Base-by-base conservation (phyloP, 2,113 vertebrate species). In the Paraplagusia blochii region DNA sequence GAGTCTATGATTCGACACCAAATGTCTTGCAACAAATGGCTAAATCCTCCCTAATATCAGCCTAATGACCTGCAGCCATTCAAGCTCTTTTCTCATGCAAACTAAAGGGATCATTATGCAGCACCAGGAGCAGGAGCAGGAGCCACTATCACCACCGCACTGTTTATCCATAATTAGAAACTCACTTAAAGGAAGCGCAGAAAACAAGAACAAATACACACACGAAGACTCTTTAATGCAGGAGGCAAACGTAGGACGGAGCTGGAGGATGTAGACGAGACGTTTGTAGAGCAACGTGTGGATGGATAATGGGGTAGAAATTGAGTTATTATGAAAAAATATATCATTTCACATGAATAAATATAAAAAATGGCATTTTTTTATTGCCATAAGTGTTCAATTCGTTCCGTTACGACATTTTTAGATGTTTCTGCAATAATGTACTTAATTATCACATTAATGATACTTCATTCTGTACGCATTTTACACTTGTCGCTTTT, bases 91-190 rank as follows among this genome's bases (percentile, higher is more conserved):
- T 91, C 50, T 87, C 49, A 89, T 90, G 89, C 56, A 80, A 90
- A 89, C 57, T 54, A 74, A 11, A 40, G 44, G 36, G 60, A 72
- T 79, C 76, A 81, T 79, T 84, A 90, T 83, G 75, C 80, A 78
- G 69, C 77, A 56, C 58, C 50, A 11, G 12, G 50, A 61, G 68
- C 51, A 53, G 40, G 72, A 79, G 76, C 53, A 66, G 73, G 74
- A 63, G 75, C 39, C 9, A 48, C 55, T 65, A 74, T 70, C 76
- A 74, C 42, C 63, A 15, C 42, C n/a, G 43, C 62, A 57, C 71
- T 80, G 73, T 84, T 88, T 75, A 81, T 79, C 79, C 70, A 76
- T 83, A 85, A 89, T 90, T 88, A 88, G 67, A 87, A 85, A 80
- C 70, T 82, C 79, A 88, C 90, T 88, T 86, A 88, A 86, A 77